Evolutionary conservation across 92 coral and sea anemone species (phyloP), one percentile per base, ranked within the genome.

Genomic region (Epizoanthus ramosus): DNA sequence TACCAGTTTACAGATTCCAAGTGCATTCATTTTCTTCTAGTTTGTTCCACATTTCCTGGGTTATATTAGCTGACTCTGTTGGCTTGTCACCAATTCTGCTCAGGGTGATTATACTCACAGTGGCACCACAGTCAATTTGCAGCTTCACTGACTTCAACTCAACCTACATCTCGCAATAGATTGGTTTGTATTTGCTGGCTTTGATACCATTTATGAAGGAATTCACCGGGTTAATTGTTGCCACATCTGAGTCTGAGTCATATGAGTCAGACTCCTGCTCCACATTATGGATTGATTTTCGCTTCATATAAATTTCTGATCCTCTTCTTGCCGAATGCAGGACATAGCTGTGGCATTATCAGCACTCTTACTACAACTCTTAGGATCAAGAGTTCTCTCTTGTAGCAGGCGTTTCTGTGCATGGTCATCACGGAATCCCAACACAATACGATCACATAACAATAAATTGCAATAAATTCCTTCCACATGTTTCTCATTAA

Each of bases 381-480:
- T 79, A 28, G 61, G 71, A 63, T 79, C 68, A 17, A 79, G 89
- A 64, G 58, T 41, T 50, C 67, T 4, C 69, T 86, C 85, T 47
- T 71, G 81, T n/a, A 80, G 41, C 74, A 79, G 33, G 6, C 74
- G 60, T 59, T 86, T 72, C 18, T 68, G 80, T 37, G 88, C 84
- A 37, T 71, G 63, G 53, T 70, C 83, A 59, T 67, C 80, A 47
- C 67, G 22, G 25, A 85, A 37, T 71, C 83, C 83, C 61, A 77
- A 50, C 31, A 60, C 88, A 3, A 79, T 68, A 25, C 65, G 84
- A 63, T 69, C 88, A 41, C 63, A 84, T 8, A 79, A 63, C 39
- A 77, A 33, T 18, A 84, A 85, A 79, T 84, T 83, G 17, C 76
- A n/a, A n/a, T n/a, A n/a, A n/a, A n/a, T n/a, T n/a, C n/a, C n/a